A percentile compares a stretch with the other conserved stretches of the same genome.
phyloP scores from a whole-genome alignment of 2,797 vertebrate genomes.

The Leptatherina wallacei region DNA sequence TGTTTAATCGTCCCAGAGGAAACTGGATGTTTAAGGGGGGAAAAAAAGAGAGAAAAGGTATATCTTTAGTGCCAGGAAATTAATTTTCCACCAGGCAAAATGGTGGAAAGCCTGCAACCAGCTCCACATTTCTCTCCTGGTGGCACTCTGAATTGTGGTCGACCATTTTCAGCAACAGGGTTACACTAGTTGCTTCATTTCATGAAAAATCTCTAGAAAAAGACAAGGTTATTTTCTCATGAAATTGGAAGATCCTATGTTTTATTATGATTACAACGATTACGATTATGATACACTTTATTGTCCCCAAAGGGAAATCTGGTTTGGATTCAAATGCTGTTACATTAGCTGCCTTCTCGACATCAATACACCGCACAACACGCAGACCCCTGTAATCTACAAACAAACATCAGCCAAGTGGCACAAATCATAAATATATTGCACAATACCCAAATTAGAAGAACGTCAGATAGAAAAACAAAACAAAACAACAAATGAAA shows the following conservation, averaged over 20 bases:
- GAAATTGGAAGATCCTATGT: conserved; percentile 48
- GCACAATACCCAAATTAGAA: too few relatives aligned
- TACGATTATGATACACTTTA: too few relatives aligned
- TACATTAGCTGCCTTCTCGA: too few relatives aligned
- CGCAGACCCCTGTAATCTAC: too few relatives aligned
- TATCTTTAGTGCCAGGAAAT: conserved; percentile 45
- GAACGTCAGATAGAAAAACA: too few relatives aligned
- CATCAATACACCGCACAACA: too few relatives aligned
- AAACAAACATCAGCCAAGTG: too few relatives aligned
- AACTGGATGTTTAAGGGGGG: conserved; percentile 22
- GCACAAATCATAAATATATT: too few relatives aligned
- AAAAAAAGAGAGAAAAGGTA: conserved; percentile 21
- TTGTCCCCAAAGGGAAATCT: too few relatives aligned
- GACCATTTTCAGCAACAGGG: neutral
- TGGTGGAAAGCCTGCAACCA: conserved; percentile 21
- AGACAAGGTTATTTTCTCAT: conserved; percentile 21
- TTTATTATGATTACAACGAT: neutral
- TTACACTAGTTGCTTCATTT: neutral
- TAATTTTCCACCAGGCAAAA: conserved; percentile 46
- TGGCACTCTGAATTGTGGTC: conserved; percentile 26
- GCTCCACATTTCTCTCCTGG: conserved; percentile 22
- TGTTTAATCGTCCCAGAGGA: conserved; percentile 69
- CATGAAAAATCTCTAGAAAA: conserved; percentile 17
- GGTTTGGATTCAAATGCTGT: too few relatives aligned
- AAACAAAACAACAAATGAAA: too few relatives aligned